Percentiles rank a stretch among this genome's conserved stretches.
phyloP scores from a whole-genome alignment of 2,888 invertebrate species.

The Tuta absoluta region DNA sequence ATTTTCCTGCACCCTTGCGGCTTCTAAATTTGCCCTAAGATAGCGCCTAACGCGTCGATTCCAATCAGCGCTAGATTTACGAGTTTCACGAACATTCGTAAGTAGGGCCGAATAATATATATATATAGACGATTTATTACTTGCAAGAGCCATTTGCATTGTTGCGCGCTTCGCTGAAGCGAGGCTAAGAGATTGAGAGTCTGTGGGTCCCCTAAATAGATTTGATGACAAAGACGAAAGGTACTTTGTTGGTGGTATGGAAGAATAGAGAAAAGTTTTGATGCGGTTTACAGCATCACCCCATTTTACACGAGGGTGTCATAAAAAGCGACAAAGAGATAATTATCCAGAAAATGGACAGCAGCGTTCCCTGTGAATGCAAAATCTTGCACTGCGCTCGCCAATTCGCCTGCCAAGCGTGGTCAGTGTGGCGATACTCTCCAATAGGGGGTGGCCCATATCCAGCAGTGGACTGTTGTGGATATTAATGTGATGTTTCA shows the following conservation, averaged over 20 bases:
- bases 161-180: constrained; percentile 16
- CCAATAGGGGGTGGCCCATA: too few relatives aligned
- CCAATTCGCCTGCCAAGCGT: too few relatives aligned
- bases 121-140: constrained; percentile 45
- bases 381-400: too few relatives aligned
- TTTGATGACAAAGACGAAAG: constrained; percentile 13
- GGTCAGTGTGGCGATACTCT: too few relatives aligned
- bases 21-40: neutral
- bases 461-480: too few relatives aligned
- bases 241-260: neutral
- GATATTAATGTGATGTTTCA: too few relatives aligned
- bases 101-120: constrained; percentile 47
- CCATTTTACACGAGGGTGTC: too few relatives aligned
- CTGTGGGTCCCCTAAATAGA: constrained; percentile 5
- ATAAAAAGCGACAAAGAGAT: too few relatives aligned
- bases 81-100: constrained; percentile 45
- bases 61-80: constrained; percentile 41
- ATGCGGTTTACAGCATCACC: too few relatives aligned
- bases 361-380: too few relatives aligned
- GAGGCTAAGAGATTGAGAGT: constrained; percentile 14
- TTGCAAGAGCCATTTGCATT: constrained; percentile 46
- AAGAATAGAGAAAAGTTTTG: too few relatives aligned
- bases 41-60: constrained; percentile 35
- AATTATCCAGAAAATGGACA: too few relatives aligned
- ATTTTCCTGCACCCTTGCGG: neutral